These are phyloP conservation scores for Heptranchias perlo DNA, from an alignment of 2,113 vertebrate species.

Conservation along the genomic window DNA sequence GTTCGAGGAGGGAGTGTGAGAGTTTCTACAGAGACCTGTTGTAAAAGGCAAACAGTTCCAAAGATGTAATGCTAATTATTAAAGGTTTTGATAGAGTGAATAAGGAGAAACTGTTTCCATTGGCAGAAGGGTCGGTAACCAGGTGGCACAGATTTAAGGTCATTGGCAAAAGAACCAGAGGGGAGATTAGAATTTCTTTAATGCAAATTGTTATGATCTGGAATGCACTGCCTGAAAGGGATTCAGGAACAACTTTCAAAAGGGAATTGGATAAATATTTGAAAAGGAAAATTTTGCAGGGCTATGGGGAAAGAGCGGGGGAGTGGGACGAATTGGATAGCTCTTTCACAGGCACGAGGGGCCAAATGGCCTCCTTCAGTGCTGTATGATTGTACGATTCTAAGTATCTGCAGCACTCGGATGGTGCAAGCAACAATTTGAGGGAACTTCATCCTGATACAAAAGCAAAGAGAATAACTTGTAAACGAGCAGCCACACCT, in stretches of 20 bases:
- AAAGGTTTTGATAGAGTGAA: neutral
- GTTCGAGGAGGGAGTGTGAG: neutral
- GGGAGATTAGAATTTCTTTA: neutral
- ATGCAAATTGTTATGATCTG: neutral
- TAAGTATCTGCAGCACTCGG: neutral
- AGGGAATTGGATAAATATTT: neutral
- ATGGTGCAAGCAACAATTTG: neutral
- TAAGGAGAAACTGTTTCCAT: neutral
- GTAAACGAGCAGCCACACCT: neutral
- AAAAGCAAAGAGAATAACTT: neutral
- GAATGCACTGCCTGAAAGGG: neutral
- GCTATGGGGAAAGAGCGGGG: neutral
- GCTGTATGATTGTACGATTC: neutral
- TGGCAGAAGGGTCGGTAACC: too few relatives aligned
- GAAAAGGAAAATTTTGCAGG: neutral
- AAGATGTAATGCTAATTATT: too few relatives aligned
- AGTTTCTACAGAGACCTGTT: neutral
- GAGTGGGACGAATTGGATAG: neutral
- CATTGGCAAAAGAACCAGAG: neutral
- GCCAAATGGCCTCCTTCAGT: neutral
- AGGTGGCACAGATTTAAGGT: too few relatives aligned
- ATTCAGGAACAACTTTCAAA: neutral
- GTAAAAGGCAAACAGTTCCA: too few relatives aligned
- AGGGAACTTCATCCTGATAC: neutral
- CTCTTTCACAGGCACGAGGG: neutral